Evolutionary conservation across 2,888 invertebrate species (phyloP), one percentile per base, ranked within the genome.

Genomic region (Drosophila quasianomalipes): DNA sequence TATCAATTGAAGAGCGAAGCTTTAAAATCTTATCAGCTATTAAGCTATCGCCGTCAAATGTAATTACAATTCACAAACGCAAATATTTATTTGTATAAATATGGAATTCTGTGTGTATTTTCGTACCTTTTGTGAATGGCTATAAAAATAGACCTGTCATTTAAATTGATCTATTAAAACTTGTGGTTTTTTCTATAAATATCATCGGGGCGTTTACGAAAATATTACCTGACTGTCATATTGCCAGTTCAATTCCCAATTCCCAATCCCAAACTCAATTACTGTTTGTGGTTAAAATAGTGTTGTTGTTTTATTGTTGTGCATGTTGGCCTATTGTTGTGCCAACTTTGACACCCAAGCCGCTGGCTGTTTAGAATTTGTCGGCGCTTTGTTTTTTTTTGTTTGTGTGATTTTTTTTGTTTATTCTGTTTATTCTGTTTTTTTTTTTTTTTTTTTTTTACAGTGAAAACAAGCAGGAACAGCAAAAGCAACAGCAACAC

Each of bases 71-170:
- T 49, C 7, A 41, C n/a, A 63, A 16, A 55, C 10, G 35, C n/a
- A 22, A 41, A 35, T 30, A 53, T 49, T 57, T 30, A 35, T 66
- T 59, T 49, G 49, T 26, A 19, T 28, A 16, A n/a, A 31, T 39
- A n/a, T 26, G 26, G 30, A 35, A 62, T 54, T 57, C 12, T 55
- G 54, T 58, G n/a, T 62, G 58, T 64, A 63, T 61, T 63, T 68
- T 37, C 60, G 33, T 67, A 68, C 66, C 62, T 55, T 85, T 85
- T 74, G 58, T 75, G 72, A 77, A 82, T 59, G 57, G 58, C 52
- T 74, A 63, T 81, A 85, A 85, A 88, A 90, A 86, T 90, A 86
- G 89, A 90, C 74, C 75, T 76, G 83, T 72, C 90, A 81, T 65
- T 74, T 82, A 81, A 82, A 87, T 79, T 73, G 79, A 59, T 75